Evolutionary conservation across 2,113 vertebrate genomes (phyloP), one percentile per base, ranked within the genome.

Genomic region (Tragulus kanchil): DNA sequence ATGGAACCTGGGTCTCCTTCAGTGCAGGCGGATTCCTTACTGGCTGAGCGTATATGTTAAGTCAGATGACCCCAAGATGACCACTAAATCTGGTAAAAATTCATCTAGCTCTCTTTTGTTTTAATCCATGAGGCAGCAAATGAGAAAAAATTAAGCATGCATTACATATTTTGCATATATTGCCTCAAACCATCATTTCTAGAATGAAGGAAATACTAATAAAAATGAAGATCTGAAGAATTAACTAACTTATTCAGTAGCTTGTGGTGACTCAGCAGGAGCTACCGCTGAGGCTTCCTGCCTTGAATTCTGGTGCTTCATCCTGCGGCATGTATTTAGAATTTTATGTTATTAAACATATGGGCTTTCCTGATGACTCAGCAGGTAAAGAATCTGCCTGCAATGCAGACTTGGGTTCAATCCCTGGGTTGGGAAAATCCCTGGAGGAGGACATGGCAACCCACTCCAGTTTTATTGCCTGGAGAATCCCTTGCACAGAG

Each of bases 71-170:
- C 11, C 19, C 36, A 21, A 84, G 91, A 71, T 77, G 9, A 75
- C 36, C 15, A 90, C 52, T 65, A 87, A n/a, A 75, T 86, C n/a
- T 61, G 9, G 50, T 36, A 81, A 90, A 87, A 81, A 45, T 59
- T 13, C 13, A 64, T 67, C 11, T 59, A 78, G 6, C 19, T 59
- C 4, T 71, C 81, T 94, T 21, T 36, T 61, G 12, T 59, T 52
- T 91, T 52, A 67, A 61, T 25, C 56, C 23, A 8, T 36, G 31
- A 87, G n/a, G 21, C 8, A 65, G 12, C 16, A 42, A 42, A 42
- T 71, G 62, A 85, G 16, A 71, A 78, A 95, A 17, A 95, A 64
- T 93, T 96, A 84, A 78, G 52, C 45, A 67, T n/a, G 10, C 56
- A 12, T 62, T 83, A n/a, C 1, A 15, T 71, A 92, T 86, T 89